Percentiles rank a stretch among this genome's conserved stretches.
Evolutionary conservation across 1,140 invertebrate genomes (phyloP).

Genomic region (Anastatus disparis): DNA sequence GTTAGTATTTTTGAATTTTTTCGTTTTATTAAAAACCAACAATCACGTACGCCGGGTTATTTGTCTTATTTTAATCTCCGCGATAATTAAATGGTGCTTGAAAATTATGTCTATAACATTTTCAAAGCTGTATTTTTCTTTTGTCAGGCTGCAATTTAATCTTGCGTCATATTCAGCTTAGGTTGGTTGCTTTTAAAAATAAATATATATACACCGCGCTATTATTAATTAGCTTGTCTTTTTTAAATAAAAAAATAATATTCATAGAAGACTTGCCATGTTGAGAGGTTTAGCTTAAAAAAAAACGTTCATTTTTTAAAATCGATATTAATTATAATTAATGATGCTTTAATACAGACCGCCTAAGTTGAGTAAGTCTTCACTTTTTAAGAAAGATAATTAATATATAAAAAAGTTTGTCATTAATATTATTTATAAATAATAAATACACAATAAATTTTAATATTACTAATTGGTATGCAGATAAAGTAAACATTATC

Average conservation of each 20-base stretch:
- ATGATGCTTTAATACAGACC: not conserved
- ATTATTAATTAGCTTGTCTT: not conserved
- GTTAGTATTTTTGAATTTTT: no score
- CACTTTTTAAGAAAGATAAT: not conserved
- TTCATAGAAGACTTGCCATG: no score
- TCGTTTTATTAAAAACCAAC: no score
- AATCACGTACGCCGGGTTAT: no score
- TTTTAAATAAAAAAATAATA: not conserved
- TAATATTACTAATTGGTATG: no score
- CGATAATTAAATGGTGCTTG: not conserved
- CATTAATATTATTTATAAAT: no score
- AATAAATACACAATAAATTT: no score
- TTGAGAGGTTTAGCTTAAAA: no score
- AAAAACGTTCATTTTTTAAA: no score
- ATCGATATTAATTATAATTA: conserved; percentile 2
- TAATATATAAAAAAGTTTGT: not conserved
- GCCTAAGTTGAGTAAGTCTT: not conserved
- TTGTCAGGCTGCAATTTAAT: not conserved
- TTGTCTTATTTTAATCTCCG: not conserved
- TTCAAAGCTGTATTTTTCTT: not conserved
- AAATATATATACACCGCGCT: not conserved
- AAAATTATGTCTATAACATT: not conserved
- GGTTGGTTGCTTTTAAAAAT: not conserved
- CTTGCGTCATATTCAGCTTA: not conserved
- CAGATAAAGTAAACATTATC: no score